Conservation (phyloP, 2,888 invertebrate genomes). For the Xanthia togata region DNA sequence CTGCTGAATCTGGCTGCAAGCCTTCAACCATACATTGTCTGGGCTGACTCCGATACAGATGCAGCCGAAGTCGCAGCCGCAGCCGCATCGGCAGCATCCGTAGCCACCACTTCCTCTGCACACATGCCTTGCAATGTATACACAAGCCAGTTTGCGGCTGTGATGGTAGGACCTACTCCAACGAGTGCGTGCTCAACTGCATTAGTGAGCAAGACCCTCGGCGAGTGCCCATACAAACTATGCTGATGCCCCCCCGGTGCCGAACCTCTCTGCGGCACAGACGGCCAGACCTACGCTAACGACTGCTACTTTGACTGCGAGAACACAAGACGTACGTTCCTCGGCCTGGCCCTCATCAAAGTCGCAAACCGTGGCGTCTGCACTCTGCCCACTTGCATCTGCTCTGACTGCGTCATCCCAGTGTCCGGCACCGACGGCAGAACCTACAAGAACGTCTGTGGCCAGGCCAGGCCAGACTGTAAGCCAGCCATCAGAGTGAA, state of each 20-base stretch:
- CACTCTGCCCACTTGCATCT: slow-evolving; percentile 49
- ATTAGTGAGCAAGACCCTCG: slow-evolving; percentile 56
- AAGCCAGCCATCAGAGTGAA: slow-evolving; percentile 50
- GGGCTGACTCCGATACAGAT: neutral
- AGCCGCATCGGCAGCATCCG: slow-evolving; percentile 6
- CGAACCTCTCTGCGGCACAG: slow-evolving; percentile 92
- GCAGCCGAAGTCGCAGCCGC: slow-evolving; percentile 16
- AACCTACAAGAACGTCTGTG: slow-evolving; percentile 74
- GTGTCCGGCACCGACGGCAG: slow-evolving; percentile 73
- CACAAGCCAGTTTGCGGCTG: slow-evolving; percentile 70
- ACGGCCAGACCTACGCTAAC: slow-evolving; percentile 92
- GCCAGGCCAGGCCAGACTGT: slow-evolving; percentile 54
- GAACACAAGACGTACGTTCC: slow-evolving; percentile 43
- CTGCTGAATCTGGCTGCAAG: slow-evolving; percentile 30
- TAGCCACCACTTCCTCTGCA: slow-evolving; percentile 3
- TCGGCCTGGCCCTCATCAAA: slow-evolving; percentile 26
- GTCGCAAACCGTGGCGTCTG: slow-evolving; percentile 54
- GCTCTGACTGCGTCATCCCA: slow-evolving; percentile 58
- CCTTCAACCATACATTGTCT: slow-evolving; percentile 28
- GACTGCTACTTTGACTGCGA: slow-evolving; percentile 91
- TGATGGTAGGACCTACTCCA: slow-evolving; percentile 70
- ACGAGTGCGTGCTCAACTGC: slow-evolving; percentile 67
- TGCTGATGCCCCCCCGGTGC: slow-evolving; percentile 58
- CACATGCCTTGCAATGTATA: slow-evolving; percentile 27
- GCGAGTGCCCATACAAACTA: slow-evolving; percentile 57